These are phyloP conservation scores for Gambusia holbrooki DNA, from an alignment of 2,113 vertebrate genomes.

Conservation along the genomic window DNA sequence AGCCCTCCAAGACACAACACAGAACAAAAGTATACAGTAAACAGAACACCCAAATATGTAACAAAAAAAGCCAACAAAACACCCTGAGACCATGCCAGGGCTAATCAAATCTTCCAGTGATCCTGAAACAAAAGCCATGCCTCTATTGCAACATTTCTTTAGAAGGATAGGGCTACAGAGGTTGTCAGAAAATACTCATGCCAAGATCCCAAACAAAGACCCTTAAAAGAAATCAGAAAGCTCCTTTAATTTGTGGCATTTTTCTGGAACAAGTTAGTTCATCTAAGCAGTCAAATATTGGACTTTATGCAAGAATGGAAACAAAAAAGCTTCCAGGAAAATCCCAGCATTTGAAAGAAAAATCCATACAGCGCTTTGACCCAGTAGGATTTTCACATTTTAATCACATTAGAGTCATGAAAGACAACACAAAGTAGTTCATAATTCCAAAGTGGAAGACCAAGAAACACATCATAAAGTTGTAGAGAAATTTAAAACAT, in stretches of 20 bases:
- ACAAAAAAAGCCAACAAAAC: conserved; percentile 21
- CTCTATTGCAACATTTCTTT: conserved; percentile 40
- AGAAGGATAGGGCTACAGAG: conserved; percentile 33
- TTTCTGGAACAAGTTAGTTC: no score
- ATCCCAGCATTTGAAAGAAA: no score
- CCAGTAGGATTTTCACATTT: no score
- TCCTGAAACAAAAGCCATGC: conserved; percentile 35
- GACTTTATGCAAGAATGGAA: no score
- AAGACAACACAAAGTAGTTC: no score
- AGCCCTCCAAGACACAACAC: conserved; percentile 1
- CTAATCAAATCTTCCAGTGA: conserved; percentile 42
- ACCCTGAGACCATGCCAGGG: conserved; percentile 19
- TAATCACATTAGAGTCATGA: no score
- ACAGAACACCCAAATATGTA: conserved; percentile 44
- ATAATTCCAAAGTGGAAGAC: no score
- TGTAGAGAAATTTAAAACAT: no score
- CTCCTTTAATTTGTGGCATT: no score
- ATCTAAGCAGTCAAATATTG: no score
- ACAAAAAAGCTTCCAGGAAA: not conserved
- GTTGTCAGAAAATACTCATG: conserved; percentile 45
- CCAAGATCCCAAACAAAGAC: conserved; percentile 74
- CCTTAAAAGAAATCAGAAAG: conserved; percentile 17
- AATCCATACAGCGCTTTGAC: no score
- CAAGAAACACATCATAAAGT: no score
- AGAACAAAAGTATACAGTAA: conserved; percentile 28